phyloP scores from a whole-genome alignment of 2,797 vertebrate genomes.

The Scolopax bukidnonensis region DNA sequence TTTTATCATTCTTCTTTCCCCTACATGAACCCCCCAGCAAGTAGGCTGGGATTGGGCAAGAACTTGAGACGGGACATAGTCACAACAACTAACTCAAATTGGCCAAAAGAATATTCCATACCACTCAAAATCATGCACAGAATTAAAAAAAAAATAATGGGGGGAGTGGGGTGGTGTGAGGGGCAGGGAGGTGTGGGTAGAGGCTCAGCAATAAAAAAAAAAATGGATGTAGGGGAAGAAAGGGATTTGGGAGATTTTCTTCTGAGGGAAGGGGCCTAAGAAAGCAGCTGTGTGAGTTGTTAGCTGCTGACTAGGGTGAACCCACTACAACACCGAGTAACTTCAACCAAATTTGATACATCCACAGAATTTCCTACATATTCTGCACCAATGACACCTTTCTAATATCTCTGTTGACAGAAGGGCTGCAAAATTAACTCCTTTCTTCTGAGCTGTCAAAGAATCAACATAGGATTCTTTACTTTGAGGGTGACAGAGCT shows the following conservation, averaged over 20 bases:
- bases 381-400: background rate
- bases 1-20: background rate
- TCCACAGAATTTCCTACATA: background rate
- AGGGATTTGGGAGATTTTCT: rapidly evolving
- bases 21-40: background rate
- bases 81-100: background rate
- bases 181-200: background rate
- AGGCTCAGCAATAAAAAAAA: background rate
- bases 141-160: background rate
- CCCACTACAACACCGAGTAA: background rate
- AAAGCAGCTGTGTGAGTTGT: background rate
- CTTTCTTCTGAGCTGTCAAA: background rate
- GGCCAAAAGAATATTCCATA: background rate
- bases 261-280: background rate
- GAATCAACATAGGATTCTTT: background rate
- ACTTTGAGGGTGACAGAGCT: too few species aligned
- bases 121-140: background rate
- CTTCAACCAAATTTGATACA: background rate
- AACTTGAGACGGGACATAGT: background rate
- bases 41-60: background rate
- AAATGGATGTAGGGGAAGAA: background rate
- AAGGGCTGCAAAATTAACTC: background rate
- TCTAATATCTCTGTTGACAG: background rate
- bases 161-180: too few species aligned
- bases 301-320: background rate